Base-by-base conservation (phyloP, 1,140 invertebrate genomes). In the Pectinophora gossypiella region DNA sequence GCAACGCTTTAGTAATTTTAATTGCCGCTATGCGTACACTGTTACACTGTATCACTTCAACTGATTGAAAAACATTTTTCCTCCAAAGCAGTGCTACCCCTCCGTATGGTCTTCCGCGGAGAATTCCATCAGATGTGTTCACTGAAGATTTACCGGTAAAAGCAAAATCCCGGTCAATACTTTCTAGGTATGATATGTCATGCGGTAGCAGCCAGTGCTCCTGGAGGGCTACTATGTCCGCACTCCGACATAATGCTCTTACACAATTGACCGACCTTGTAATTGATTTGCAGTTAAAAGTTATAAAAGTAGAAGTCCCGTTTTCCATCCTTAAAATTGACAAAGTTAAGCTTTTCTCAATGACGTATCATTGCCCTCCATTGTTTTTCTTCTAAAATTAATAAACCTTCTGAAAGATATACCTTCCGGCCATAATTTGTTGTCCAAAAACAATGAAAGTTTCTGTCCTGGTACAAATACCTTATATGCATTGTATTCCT, bases 1-100 rank as follows among this genome's bases (percentile, higher is more conserved):
- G 46, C 12, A 19, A 13, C 9, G 16, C 15, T 18, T 35, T 9
- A 4, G n/a, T 12, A 15, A 48, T 20, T n/a, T 35, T 48, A 18
- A 48, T 48, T 18, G 23, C 46, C 13, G 46, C 27, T 9, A 48
- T 32, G 7, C 46, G 46, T 6, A 15, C 48, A 50, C 48, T 50
- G 5, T 22, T 12, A 40, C 48, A 50, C 48, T 20, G 35, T 19
- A 50, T 12, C 7, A 49, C n/a, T 6, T 32, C 38, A 3, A 49
- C 48, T 3, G 18, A 19, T 18, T n/a, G 7, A n/a, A 49, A 49
- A 5, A 38, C 2, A 10, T 7, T 21, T 13, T 40, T 49, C n/a
- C 35, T 7, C 48, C 48, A 49, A 9, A 49, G 19, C 9, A 49
- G 35, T 7, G 48, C 48, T 12, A 49, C 35, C 13, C 48, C 48